Base-by-base conservation (phyloP, 2,113 vertebrate species). In the Macquaria australasica region DNA sequence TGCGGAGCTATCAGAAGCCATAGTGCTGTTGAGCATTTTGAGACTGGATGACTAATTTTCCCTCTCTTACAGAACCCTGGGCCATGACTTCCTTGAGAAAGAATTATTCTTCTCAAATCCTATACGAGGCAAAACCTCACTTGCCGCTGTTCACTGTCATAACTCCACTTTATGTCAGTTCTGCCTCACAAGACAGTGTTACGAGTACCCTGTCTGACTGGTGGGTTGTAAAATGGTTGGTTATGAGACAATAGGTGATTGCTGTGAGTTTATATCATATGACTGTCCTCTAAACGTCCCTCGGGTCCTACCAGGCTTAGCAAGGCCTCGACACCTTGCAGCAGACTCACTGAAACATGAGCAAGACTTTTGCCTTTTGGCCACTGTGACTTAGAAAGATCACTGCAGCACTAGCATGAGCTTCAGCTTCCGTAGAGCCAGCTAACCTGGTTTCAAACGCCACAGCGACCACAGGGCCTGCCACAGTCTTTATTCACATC, bases 121-220 rank as follows among this genome's bases (percentile, higher is more conserved):
- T 43, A 5, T 51, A 48, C 1, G 8, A 60, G 58, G 37, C 23
- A 15, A 69, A 39, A 64, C 31, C 51, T 55, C 70, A 25, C 48
- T 28, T 41, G 9, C 25, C 59, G 18, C 41, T 77, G 69, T 39
- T 51, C 18, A 43, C n/a, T 62, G 31, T 74, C 66, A 39, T 43
- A 69, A 73, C 76, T 79, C 74, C 7, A 23, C 48, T 82, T 76
- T 59, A 77, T 79, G 48, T 11, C 39, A 80, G 45, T 23, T 73
- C 69, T 56, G 62, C 73, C 55, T 48, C 55, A 60, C 28, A 73
- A 53, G 73, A 25, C 31, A 23, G n/a, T 16, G 2, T 73, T 21
- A 58, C 73, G 34, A 23, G 55, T 37, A 72, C 64, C 58, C 16
- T 45, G 58, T 76, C 43, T 41, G 56, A 21, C 63, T 68, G 25